A percentile compares a stretch with the other conserved stretches of the same genome.
These are phyloP conservation scores for Petrocephalus zakoni DNA, from an alignment of 2,113 vertebrate genomes.

Conservation along the genomic window DNA sequence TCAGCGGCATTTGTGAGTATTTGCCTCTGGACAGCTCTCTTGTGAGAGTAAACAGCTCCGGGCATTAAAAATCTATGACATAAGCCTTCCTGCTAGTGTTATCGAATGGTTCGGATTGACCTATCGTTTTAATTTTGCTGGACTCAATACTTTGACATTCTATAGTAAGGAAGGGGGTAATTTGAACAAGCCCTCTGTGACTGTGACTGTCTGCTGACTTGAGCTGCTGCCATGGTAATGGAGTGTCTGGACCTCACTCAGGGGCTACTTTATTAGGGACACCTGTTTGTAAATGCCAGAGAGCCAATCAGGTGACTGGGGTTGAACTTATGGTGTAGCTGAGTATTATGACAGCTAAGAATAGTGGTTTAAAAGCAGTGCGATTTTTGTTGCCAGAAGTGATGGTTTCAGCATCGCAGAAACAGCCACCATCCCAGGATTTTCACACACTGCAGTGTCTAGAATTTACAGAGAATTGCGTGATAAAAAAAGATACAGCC, in stretches of 20 bases:
- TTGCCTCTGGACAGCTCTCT: neutral
- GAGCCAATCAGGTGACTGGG: neutral
- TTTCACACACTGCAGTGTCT: neutral
- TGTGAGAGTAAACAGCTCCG: neutral
- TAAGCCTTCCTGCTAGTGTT: neutral
- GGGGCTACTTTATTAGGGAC: neutral
- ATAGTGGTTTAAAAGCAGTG: neutral
- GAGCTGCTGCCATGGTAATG: neutral
- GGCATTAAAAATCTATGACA: neutral
- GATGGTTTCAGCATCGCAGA: neutral
- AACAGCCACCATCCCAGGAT: neutral
- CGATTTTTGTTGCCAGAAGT: neutral
- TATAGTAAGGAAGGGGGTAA: neutral
- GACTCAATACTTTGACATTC: neutral
- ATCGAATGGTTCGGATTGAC: neutral
- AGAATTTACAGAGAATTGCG: neutral
- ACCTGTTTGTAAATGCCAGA: neutral
- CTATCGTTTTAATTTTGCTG: constrained; percentile 12
- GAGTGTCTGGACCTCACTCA: neutral
- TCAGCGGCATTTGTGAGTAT: neutral
- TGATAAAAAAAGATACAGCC: neutral
- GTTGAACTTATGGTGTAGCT: neutral
- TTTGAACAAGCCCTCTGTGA: neutral
- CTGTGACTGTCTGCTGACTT: neutral
- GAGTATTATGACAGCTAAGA: neutral